phyloP scores from a whole-genome alignment of 2,888 invertebrate genomes.

The Brachypterus glaber region DNA sequence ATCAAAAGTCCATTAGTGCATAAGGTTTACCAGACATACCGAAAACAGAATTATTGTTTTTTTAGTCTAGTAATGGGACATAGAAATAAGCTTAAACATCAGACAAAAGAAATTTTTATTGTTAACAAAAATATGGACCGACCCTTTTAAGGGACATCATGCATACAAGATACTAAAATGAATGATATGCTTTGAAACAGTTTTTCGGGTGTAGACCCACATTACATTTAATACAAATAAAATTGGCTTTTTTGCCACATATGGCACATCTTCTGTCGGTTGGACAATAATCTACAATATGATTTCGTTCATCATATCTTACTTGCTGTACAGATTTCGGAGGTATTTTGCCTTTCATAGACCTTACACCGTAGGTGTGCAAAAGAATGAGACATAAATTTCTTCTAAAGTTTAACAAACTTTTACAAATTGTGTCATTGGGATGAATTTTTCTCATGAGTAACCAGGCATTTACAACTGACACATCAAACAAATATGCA shows the following conservation, averaged over 20 bases:
- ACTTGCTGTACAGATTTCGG: neutral
- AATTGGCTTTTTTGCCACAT: neutral
- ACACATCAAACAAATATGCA: conserved; percentile 13
- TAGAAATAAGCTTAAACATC: neutral
- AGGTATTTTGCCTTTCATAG: neutral
- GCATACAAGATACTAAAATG: neutral
- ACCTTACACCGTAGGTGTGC: neutral
- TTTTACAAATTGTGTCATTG: too few relatives aligned
- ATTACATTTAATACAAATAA: neutral
- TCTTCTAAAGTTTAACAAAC: neutral
- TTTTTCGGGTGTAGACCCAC: neutral
- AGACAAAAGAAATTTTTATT: neutral
- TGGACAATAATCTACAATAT: neutral
- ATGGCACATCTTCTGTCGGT: neutral
- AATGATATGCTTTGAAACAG: neutral
- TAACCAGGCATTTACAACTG: conserved; percentile 10
- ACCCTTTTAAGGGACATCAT: neutral
- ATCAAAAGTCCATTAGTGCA: conserved; percentile 1
- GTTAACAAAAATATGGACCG: neutral
- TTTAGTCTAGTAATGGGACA: neutral
- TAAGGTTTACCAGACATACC: too few relatives aligned
- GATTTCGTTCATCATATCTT: neutral
- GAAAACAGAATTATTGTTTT: neutral
- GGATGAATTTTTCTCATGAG: neutral
- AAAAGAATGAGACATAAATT: neutral